phyloP scores from a whole-genome alignment of 2,113 vertebrate species.

The Passer domesticus region DNA sequence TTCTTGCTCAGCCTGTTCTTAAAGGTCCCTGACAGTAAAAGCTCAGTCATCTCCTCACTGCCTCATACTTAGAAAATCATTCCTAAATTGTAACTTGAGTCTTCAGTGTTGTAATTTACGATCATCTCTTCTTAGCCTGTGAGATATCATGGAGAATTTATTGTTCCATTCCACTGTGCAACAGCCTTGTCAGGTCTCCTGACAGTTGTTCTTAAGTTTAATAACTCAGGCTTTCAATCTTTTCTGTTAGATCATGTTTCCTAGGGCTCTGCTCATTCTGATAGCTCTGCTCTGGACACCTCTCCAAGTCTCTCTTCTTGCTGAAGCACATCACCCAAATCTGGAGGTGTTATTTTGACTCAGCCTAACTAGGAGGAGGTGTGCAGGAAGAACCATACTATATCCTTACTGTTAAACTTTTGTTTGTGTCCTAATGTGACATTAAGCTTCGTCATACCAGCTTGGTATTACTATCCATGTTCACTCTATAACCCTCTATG shows the following conservation, averaged over 20 bases:
- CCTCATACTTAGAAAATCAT: slow-evolving; percentile 33
- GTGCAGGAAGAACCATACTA: background rate
- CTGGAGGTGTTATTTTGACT: background rate
- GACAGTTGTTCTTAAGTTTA: slow-evolving; percentile 35
- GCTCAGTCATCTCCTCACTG: background rate
- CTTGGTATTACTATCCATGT: background rate
- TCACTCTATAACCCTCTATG: background rate
- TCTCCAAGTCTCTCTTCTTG: background rate
- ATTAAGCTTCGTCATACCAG: background rate
- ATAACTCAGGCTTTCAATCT: slow-evolving; percentile 28
- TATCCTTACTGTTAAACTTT: background rate
- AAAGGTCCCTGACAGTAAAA: background rate
- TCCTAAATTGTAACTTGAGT: slow-evolving; percentile 27
- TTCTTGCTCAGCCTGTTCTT: background rate
- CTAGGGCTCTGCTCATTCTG: background rate
- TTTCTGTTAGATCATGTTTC: slow-evolving; percentile 8
- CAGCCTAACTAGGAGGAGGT: background rate
- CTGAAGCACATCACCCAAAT: background rate
- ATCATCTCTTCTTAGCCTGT: background rate
- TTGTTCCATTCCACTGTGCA: slow-evolving; percentile 18
- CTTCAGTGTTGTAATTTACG: slow-evolving; percentile 8
- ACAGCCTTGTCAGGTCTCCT: background rate
- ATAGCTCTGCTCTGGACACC: background rate
- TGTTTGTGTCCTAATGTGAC: background rate
- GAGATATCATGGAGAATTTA: slow-evolving; percentile 37